Evolutionary conservation across 2,113 vertebrate genomes (phyloP), one percentile per base, ranked within the genome.

Genomic region (Syngnathus typhle): DNA sequence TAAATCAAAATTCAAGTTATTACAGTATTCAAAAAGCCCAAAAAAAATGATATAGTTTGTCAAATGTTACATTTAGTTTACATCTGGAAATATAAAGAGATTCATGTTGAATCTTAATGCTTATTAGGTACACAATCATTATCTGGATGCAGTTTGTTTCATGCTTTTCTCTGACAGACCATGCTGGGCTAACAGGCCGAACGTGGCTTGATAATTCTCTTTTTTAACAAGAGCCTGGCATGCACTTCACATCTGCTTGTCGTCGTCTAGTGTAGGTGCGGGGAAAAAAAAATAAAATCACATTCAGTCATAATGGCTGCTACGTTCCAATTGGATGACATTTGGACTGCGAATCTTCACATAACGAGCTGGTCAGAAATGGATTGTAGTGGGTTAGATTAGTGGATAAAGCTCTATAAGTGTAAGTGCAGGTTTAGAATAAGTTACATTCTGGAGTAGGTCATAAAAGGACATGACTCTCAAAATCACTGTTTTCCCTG

Each of bases 391-490:
- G 36, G 73, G 69, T 49, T 65, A 59, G 60, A 65, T 79, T 78
- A 77, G 75, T 27, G 59, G 70, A 73, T 59, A 21, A 73, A 69
- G 49, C 60, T 72, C 43, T 41, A 56, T 46, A 52, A 52, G 8
- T 52, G 46, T 44, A 41, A 77, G 75, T 19, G 64, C 23, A 38
- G 55, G 64, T 75, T 81, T 72, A 76, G 39, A 80, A 82, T 81
- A 83, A 84, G 73, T 85, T 80, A 84, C 66, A 82, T 79, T 58
- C 72, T 64, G 60, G 23, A 59, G 61, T 64, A 67, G 64, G 27
- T 58, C 55, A 58, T 75, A 69, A 76, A 21, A 71, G 15, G 44
- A 38, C 39, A 19, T 8, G 8, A 51, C 2, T 65, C 27, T 54
- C 27, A n/a, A 21, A n/a, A 51, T 27, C 43, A 18, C 15, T 13